Evolutionary conservation across 2,113 vertebrate species (phyloP).

Genomic region (Stictonetta naevosa): DNA sequence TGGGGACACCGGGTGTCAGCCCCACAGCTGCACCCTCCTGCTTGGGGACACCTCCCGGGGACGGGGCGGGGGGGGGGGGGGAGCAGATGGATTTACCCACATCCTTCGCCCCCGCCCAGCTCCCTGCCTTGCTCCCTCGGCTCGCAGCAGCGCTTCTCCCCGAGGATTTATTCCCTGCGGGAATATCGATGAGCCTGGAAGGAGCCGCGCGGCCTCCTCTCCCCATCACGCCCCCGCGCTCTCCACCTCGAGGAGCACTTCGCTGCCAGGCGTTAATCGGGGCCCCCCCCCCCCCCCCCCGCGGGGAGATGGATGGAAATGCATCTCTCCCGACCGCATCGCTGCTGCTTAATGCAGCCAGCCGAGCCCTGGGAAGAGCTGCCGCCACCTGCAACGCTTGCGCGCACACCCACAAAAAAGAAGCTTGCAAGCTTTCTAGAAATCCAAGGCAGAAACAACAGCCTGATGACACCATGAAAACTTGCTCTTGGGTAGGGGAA

Average conservation of each 20-base stretch:
- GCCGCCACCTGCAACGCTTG: not conserved
- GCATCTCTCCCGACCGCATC: not conserved
- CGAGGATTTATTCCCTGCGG: not conserved
- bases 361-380: not conserved
- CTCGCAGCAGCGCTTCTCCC: not conserved
- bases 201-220: not conserved
- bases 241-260: not conserved
- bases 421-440: not conserved
- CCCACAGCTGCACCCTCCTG: not conserved
- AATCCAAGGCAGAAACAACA: not conserved
- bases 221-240: not conserved
- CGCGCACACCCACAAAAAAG: not conserved
- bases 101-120: not conserved
- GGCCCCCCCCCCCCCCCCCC: not conserved
- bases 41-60: not conserved
- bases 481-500: too few relatives aligned
- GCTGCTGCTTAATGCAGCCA: not conserved
- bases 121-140: not conserved
- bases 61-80: fast-evolving
- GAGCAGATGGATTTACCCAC: not conserved
- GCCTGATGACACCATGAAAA: fast-evolving
- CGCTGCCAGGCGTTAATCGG: not conserved
- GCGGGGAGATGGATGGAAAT: not conserved
- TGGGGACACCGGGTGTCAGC: fast-evolving
- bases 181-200: not conserved